phyloP scores from a whole-genome alignment of 2,113 vertebrate genomes.

The Hippolais icterina region DNA sequence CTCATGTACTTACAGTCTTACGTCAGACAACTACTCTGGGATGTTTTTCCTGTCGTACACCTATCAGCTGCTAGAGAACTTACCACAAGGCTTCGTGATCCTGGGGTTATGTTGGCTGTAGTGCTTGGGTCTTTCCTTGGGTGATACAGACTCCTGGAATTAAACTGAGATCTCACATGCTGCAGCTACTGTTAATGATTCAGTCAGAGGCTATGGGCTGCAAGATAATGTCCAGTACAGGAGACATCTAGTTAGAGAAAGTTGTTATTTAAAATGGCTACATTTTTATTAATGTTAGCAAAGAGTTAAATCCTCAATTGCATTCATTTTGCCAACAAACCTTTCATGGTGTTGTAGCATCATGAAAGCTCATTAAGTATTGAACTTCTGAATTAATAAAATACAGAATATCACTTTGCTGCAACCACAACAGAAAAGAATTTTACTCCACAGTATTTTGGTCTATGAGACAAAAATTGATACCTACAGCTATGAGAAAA shows the following conservation, averaged over 20 bases:
- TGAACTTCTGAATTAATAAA: conserved; percentile 1
- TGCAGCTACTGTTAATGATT: background rate
- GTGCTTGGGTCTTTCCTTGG: background rate
- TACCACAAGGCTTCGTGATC: background rate
- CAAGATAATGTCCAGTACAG: background rate
- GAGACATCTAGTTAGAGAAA: background rate
- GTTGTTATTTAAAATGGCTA: background rate
- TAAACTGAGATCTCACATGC: background rate
- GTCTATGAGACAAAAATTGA: background rate
- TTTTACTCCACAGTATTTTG: background rate
- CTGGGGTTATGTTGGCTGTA: background rate
- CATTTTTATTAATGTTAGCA: background rate
- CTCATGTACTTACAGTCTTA: background rate
- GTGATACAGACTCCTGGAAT: background rate
- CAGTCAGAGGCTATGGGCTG: background rate
- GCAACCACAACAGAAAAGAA: background rate
- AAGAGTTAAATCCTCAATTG: background rate
- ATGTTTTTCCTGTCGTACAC: background rate
- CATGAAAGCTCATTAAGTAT: background rate
- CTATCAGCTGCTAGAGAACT: background rate
- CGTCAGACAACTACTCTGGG: background rate
- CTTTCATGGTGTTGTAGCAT: background rate
- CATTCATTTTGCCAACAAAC: background rate
- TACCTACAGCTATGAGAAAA: background rate
- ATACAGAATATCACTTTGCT: background rate